phyloP scores from a whole-genome alignment of 1,140 invertebrate genomes.

The Steinernema khuongi region DNA sequence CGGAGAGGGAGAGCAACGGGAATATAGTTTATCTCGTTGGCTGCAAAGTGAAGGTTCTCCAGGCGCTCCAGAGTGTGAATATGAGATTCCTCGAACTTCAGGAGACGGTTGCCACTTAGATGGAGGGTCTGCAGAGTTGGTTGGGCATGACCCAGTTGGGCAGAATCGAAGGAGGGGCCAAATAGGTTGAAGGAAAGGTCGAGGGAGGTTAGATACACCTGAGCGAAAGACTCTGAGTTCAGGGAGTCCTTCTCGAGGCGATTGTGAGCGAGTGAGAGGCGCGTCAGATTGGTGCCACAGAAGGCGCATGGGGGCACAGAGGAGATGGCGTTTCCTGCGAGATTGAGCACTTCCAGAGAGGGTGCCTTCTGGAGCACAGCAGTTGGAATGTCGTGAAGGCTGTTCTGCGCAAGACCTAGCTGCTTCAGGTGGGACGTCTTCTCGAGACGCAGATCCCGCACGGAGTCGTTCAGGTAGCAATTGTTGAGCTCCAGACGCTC shows the following conservation, averaged over 20 bases:
- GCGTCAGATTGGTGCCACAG: not conserved
- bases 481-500: not conserved
- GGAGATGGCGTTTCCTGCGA: not conserved
- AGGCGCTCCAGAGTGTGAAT: not conserved
- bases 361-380: not conserved
- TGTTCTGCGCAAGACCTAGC: not conserved
- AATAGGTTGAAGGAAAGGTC: slow-evolving; percentile 12
- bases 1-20: not conserved
- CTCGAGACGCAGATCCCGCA: not conserved
- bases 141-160: not conserved
- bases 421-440: not conserved
- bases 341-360: not conserved
- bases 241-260: not conserved
- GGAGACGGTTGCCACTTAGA: not conserved
- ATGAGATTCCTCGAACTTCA: not conserved
- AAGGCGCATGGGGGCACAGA: not conserved
- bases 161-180: not conserved
- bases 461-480: slow-evolving; percentile 1
- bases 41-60: not conserved
- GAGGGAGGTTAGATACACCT: not conserved
- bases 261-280: slow-evolving; percentile 12
- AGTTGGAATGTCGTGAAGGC: not conserved
- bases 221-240: not conserved
- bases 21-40: not conserved
- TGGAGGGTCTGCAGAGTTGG: not conserved